These are phyloP conservation scores for Parauchenoglanis punctatus DNA, from an alignment of 2,797 vertebrate species.

Conservation along the genomic window DNA sequence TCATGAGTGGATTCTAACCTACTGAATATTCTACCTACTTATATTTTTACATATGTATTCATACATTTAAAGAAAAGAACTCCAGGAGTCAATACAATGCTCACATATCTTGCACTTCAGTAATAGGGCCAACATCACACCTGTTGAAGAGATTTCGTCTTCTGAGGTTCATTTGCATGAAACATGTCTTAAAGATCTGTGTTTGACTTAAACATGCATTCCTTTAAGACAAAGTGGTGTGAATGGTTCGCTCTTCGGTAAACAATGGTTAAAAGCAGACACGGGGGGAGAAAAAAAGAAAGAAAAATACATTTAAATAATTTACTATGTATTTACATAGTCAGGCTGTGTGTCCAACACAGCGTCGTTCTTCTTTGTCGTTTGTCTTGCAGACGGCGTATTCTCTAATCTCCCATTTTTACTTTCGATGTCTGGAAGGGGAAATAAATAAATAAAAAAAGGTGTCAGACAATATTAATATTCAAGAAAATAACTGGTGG, in stretches of 20 bases:
- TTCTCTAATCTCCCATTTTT: constrained; percentile 95
- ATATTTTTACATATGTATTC: constrained; percentile 11
- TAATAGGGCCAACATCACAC: constrained; percentile 9
- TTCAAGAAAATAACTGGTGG: background rate
- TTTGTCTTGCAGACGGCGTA: constrained; percentile 23
- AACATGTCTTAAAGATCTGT: constrained; percentile 42
- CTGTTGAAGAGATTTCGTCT: constrained; percentile 11
- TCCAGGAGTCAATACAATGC: background rate
- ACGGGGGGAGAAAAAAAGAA: constrained; percentile 55
- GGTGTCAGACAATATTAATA: background rate
- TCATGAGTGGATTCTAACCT: background rate
- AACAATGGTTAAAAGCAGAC: constrained; percentile 75
- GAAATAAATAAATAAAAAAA: background rate
- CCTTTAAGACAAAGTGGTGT: constrained; percentile 60
- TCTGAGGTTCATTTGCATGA: background rate
- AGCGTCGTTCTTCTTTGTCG: constrained; percentile 58
- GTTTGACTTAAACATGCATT: constrained; percentile 43
- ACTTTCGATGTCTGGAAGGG: constrained; percentile 90
- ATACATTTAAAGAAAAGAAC: constrained; percentile 12
- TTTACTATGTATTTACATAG: constrained; percentile 89
- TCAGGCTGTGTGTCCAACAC: constrained; percentile 74
- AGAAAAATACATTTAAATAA: constrained; percentile 91
- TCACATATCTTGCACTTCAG: background rate
- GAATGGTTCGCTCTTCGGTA: constrained; percentile 63
- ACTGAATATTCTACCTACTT: background rate